These are phyloP conservation scores for Andrena trimmerana DNA, from an alignment of 2,888 invertebrate species.

Conservation along the genomic window DNA sequence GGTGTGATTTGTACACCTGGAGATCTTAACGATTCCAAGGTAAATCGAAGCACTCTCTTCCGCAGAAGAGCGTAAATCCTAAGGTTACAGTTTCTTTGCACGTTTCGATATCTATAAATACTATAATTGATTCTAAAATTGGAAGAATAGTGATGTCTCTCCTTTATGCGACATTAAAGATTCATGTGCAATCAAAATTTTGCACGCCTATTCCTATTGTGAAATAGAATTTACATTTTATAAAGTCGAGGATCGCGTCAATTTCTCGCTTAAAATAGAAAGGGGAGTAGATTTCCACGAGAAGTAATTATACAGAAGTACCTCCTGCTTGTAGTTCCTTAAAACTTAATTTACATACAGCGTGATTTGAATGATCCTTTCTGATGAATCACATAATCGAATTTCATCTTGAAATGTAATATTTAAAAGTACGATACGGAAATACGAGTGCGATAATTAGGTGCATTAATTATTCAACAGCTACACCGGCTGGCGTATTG, in stretches of 20 bases:
- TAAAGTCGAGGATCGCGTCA: neutral
- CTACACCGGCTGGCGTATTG: neutral
- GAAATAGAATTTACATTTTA: neutral
- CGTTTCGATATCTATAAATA: neutral
- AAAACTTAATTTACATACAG: neutral
- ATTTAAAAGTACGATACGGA: neutral
- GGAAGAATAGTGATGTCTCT: neutral
- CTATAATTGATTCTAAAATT: neutral
- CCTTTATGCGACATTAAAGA: neutral
- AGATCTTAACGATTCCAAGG: conserved; percentile 76
- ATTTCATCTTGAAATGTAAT: neutral
- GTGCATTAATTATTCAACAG: neutral
- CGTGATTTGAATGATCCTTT: neutral
- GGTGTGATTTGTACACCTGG: conserved; percentile 86
- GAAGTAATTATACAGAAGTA: neutral
- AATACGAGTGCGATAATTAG: neutral
- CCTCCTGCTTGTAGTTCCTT: neutral
- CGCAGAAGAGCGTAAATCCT: conserved; percentile 31
- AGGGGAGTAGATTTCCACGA: neutral
- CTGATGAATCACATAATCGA: neutral
- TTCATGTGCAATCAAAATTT: neutral
- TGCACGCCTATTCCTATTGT: neutral
- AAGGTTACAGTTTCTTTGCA: neutral
- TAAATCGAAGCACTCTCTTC: conserved; percentile 73
- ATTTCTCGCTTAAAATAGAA: neutral